Percentiles rank a stretch among this genome's conserved stretches.
Evolutionary conservation across 2,888 invertebrate genomes (phyloP).

Genomic region (Encarsia formosa): DNA sequence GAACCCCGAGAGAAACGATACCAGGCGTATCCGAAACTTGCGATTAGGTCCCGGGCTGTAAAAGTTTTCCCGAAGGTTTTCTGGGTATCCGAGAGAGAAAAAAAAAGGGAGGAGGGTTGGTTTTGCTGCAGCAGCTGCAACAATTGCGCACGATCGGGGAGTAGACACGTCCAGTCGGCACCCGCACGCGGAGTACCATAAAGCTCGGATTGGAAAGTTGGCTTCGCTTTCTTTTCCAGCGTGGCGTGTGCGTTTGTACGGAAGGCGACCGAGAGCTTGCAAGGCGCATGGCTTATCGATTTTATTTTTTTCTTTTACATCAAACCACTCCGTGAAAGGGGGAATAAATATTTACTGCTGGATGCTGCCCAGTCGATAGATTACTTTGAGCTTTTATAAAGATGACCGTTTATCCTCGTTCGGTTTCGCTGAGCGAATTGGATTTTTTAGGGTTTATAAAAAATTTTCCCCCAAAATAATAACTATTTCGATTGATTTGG

Average conservation of each 20-base stretch:
- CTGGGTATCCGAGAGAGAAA: neutral
- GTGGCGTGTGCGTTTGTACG: neutral
- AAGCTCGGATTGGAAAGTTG: constrained; percentile 28
- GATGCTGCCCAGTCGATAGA: no score
- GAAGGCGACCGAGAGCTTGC: no score
- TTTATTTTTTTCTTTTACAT: no score
- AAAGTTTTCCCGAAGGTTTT: neutral
- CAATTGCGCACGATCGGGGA: neutral
- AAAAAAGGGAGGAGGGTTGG: neutral
- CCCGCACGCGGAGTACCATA: constrained; percentile 5
- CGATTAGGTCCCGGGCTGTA: neutral
- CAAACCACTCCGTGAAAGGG: no score
- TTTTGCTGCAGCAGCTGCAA: neutral
- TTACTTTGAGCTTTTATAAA: no score
- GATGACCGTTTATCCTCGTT: no score
- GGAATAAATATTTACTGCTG: no score
- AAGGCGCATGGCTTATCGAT: no score
- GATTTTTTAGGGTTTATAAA: no score
- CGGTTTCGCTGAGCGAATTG: no score
- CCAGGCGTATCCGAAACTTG: neutral
- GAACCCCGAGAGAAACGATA: neutral
- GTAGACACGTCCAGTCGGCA: constrained; percentile 11
- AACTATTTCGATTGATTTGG: no score
- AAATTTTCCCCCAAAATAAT: no score
- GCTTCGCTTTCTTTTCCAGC: constrained; percentile 8